A percentile compares a stretch with the other conserved stretches of the same genome.
These are phyloP conservation scores for Terrapene triunguis DNA, from an alignment of 2,113 vertebrate genomes.

Conservation along the genomic window DNA sequence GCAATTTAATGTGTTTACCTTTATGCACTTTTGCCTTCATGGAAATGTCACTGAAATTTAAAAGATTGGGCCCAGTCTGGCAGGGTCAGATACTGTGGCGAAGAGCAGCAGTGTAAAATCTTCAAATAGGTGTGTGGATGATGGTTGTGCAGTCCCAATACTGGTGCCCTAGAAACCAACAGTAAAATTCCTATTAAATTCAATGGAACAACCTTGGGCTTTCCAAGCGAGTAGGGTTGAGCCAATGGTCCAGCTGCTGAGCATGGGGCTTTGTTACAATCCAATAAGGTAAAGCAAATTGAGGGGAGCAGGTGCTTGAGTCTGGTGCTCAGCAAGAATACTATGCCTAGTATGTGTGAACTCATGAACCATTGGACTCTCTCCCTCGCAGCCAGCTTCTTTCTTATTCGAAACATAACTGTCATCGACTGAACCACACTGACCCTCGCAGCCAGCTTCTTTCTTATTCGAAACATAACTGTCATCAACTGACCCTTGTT, in stretches of 20 bases:
- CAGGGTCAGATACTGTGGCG: too few species aligned
- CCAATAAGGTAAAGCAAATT: background rate
- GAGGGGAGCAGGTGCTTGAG: background rate
- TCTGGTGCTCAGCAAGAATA: too few species aligned
- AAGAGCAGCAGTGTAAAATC: background rate
- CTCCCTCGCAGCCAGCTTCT: background rate
- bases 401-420: background rate
- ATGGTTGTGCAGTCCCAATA: background rate
- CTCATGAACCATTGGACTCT: background rate
- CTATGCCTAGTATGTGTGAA: too few species aligned
- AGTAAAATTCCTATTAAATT: background rate
- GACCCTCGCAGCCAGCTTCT: background rate
- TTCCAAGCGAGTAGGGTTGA: background rate
- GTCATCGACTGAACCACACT: background rate
- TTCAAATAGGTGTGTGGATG: background rate
- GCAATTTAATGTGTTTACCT: background rate
- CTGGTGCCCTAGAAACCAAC: background rate
- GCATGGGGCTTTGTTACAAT: background rate
- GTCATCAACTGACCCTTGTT: background rate
- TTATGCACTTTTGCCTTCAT: background rate
- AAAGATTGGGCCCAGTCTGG: background rate
- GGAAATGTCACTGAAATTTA: background rate
- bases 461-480: background rate
- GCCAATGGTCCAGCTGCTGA: background rate
- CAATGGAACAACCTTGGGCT: too few species aligned